Evolutionary conservation across 1,140 invertebrate species (phyloP), one percentile per base, ranked within the genome.

Genomic region (Pteromalus puparum): DNA sequence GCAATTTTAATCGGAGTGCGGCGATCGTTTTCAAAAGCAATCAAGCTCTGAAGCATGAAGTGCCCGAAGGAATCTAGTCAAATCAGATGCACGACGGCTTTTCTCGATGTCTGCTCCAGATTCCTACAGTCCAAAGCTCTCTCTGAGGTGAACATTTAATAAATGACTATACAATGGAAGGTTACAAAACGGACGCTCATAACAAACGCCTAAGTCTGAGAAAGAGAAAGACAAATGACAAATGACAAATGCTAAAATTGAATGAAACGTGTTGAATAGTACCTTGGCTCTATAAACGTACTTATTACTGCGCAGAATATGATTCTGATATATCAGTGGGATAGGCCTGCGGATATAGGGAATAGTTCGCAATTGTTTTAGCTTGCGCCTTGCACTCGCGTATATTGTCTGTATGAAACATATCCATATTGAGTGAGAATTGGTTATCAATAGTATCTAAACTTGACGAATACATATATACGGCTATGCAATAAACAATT

Each of bases 251-350:
- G 34, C 21, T 38, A 13, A 42, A 38, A 46, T 70, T 80, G 15
- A 80, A 80, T 80, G 77, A 68, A 68, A 80, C 30, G 34, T 80
- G 65, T 34, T 80, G 28, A 46, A 68, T 42, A 6, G 4, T 67
- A 68, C 21, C 21, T 30, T 68, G 12, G 13, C 9, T n/a, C 1
- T 70, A 78, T 38, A 34, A 61, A 67, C 53, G 21, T n/a, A 65
- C 15, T 7, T 67, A 24, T 77, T 77, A 53, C 48, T 67, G 74
- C 53, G 6, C 53, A 21, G 6, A 21, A 61, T 21, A 21, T 61
- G n/a, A n/a, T 61, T n/a, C 18, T 61, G 53, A 61, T 61, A 21
- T n/a, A 61, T 61, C 53, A n/a, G 53, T 61, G 53, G 21, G 53
- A 61, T 61, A 61, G 2, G 53, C 53, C 53, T 61, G 15, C 3